Conservation (phyloP, 1,140 invertebrate genomes). For the Andricus grossulariae region DNA sequence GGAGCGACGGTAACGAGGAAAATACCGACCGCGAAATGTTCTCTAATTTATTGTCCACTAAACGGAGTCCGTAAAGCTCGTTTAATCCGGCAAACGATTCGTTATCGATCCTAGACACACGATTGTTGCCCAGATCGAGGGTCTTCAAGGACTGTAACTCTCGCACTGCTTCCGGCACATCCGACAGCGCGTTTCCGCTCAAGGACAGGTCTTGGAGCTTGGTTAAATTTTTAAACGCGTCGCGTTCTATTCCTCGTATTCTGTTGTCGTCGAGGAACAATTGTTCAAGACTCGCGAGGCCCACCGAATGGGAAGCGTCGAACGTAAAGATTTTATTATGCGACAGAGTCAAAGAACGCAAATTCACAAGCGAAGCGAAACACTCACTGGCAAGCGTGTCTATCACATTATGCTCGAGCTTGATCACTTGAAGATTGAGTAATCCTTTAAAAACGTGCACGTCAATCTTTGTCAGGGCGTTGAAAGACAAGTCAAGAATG, state of each 20-base stretch:
- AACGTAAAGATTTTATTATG: conserved; percentile 84
- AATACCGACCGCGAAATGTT: conserved; percentile 90
- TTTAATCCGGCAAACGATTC: conserved; percentile 89
- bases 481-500: conserved; percentile 85
- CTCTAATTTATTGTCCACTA: conserved; percentile 92
- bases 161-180: conserved; percentile 86
- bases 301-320: conserved; percentile 82
- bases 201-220: conserved; percentile 90
- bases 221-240: conserved; percentile 87
- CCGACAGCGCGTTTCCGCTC: conserved; percentile 87
- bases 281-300: conserved; percentile 83
- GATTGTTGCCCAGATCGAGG: conserved; percentile 90
- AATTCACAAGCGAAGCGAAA: conserved; percentile 84
- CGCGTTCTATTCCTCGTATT: conserved; percentile 81
- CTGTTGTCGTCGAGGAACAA: conserved; percentile 86
- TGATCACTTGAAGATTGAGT: conserved; percentile 85
- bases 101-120: conserved; percentile 85
- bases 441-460: conserved; percentile 85
- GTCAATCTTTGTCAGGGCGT: conserved; percentile 83
- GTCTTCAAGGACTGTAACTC: conserved; percentile 85
- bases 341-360: conserved; percentile 85
- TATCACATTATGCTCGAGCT: conserved; percentile 86
- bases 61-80: conserved; percentile 86
- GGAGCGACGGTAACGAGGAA: conserved; percentile 86
- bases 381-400: conserved; percentile 83